Conservation (phyloP, 2,888 invertebrate species). For the Drosophila setosimentum region DNA sequence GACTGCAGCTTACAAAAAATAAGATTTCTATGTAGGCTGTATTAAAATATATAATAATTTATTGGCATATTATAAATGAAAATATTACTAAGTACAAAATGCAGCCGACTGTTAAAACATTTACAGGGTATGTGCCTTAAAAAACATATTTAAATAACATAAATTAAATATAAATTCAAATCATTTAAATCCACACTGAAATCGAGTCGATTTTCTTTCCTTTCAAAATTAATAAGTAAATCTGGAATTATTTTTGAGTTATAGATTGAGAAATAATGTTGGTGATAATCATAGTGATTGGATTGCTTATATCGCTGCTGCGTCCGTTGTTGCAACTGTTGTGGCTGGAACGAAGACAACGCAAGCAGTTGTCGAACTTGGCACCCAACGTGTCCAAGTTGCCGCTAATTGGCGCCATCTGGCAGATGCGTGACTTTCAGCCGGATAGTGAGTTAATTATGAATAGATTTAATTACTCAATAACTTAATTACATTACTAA, state of each 20-base stretch:
- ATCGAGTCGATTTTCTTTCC: neutral
- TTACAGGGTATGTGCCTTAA: neutral
- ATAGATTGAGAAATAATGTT: slow-evolving; percentile 32
- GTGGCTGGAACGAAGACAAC: slow-evolving; percentile 42
- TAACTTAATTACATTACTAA: too few species aligned
- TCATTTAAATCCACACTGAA: neutral
- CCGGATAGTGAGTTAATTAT: slow-evolving; percentile 82
- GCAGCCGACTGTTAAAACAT: neutral
- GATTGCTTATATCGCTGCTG: slow-evolving; percentile 36
- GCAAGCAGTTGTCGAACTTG: slow-evolving; percentile 26
- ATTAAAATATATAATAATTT: neutral
- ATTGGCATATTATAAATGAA: neutral
- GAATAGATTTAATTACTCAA: neutral
- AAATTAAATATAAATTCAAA: neutral
- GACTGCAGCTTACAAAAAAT: too few species aligned
- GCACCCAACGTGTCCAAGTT: slow-evolving; percentile 76
- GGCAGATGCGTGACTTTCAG: slow-evolving; percentile 71
- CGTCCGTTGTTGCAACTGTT: slow-evolving; percentile 31
- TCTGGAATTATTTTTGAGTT: neutral
- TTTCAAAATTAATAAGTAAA: neutral
- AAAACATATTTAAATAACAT: neutral
- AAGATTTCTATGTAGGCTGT: too few species aligned
- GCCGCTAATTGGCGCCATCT: slow-evolving; percentile 78
- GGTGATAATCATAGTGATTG: slow-evolving; percentile 15
- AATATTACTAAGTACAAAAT: neutral